Conservation (phyloP, 2,888 invertebrate genomes). For the Dioctria linearis region DNA sequence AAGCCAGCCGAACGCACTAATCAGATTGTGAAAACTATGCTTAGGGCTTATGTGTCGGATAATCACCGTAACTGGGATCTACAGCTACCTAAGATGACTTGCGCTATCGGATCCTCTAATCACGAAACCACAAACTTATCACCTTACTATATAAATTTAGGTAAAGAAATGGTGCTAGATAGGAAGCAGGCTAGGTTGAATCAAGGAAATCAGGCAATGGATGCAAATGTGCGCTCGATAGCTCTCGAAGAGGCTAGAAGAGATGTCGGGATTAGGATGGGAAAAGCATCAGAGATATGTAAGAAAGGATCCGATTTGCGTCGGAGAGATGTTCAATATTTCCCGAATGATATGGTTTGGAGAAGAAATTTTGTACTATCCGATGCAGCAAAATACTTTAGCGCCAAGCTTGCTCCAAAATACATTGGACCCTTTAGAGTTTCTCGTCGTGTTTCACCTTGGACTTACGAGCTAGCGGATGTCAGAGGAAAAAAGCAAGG, state of each 20-base stretch:
- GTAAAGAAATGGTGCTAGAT: not conserved
- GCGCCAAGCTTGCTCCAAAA: not conserved
- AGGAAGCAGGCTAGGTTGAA: not conserved
- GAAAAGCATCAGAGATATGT: not conserved
- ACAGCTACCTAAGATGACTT: too few species aligned
- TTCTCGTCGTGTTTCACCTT: too few species aligned
- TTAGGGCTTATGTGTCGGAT: too few species aligned
- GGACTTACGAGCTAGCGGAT: too few species aligned
- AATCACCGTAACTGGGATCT: too few species aligned
- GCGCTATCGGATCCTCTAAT: too few species aligned
- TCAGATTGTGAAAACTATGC: too few species aligned
- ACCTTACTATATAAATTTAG: not conserved
- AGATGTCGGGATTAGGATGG: not conserved
- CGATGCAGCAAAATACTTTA: not conserved
- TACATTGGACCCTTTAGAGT: not conserved
- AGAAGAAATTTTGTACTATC: not conserved
- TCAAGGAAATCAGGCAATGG: not conserved
- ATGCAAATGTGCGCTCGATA: not conserved
- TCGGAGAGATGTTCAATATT: not conserved
- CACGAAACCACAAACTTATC: too few species aligned
- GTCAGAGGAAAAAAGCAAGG: too few species aligned
- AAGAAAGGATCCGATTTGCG: not conserved
- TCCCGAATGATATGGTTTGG: not conserved
- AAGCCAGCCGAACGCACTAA: too few species aligned
- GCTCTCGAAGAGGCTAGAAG: not conserved